Evolutionary conservation across 2,888 invertebrate species (phyloP), one percentile per base, ranked within the genome.

Genomic region (Hypolimnas misippus): DNA sequence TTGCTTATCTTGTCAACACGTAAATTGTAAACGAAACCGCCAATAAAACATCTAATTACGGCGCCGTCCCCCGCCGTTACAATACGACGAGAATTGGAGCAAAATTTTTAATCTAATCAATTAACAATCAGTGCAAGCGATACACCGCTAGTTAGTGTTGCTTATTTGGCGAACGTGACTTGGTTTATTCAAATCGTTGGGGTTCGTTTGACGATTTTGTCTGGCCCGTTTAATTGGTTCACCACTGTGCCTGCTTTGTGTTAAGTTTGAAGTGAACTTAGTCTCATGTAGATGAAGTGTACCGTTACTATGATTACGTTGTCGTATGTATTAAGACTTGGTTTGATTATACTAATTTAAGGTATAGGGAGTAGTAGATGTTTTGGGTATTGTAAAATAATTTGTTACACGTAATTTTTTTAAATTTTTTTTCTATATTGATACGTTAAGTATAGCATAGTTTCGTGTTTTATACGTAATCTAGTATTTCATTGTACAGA

Each of bases 51-150:
- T 69, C 73, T 86, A 89, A 89, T 91, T 86, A 86, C 75, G 57
- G 67, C 29, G 54, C 25, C 16, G 65, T 76, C 83, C 77, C 84
- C 85, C 81, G 70, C 69, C 79, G 85, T 81, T 81, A 89, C 89
- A 89, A 89, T 89, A 82, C 83, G 78, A 81, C 75, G 78, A 62
- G 85, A 84, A 86, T 90, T 87, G 84, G 86, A 79, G 75, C 84
- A 83, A 89, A 87, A 81, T 89, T 92, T 91, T 89, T 91, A 92
- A 92, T 92, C 87, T 84, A 91, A 92, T 92, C 92, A 92, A 92
- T 92, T 92, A 92, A 86, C 92, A 92, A 92, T 92, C 92, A 92
- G 89, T 86, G 90, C 88, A 87, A 91, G 82, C 89, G 89, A 91
- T 89, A 91, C 86, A 87, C 86, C 86, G 87, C 90, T 91, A 88